Percentiles rank a stretch among this genome's conserved stretches.
These are phyloP conservation scores for Agrotis ipsilon DNA, from an alignment of 2,888 invertebrate genomes.

Conservation along the genomic window DNA sequence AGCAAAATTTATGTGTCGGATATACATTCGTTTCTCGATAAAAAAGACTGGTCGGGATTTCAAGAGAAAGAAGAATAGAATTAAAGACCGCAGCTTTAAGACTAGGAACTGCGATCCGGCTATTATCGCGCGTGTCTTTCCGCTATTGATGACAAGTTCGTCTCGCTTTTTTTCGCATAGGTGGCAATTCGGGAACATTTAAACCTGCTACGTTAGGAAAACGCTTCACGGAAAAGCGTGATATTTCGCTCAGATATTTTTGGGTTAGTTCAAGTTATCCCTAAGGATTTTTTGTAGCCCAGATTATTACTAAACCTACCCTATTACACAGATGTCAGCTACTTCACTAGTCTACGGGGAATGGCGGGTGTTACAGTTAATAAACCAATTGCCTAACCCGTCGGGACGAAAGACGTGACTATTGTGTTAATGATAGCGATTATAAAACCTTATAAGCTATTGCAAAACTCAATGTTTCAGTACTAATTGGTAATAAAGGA, in stretches of 20 bases:
- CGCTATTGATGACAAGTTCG: neutral
- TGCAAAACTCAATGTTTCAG: slow-evolving; percentile 37
- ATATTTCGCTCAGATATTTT: slow-evolving; percentile 1
- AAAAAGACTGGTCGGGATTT: neutral
- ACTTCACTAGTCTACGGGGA: slow-evolving; percentile 32
- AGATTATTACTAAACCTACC: slow-evolving; percentile 7
- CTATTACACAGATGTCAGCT: slow-evolving; percentile 14
- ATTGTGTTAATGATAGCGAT: slow-evolving; percentile 32
- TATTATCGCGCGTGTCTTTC: slow-evolving; percentile 19
- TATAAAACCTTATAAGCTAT: slow-evolving; percentile 43
- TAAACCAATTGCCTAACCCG: slow-evolving; percentile 38
- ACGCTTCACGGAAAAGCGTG: slow-evolving; percentile 7
- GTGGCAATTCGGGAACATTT: slow-evolving; percentile 21
- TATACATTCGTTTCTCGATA: neutral
- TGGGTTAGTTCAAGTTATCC: neutral
- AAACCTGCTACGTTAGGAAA: slow-evolving; percentile 12
- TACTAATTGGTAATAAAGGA: slow-evolving; percentile 47
- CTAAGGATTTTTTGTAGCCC: neutral
- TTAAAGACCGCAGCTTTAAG: neutral
- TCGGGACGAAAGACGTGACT: slow-evolving; percentile 31
- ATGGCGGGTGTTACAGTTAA: slow-evolving; percentile 33
- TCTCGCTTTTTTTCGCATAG: slow-evolving; percentile 6
- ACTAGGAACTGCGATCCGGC: neutral
- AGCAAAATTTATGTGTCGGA: neutral
- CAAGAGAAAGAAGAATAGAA: slow-evolving; percentile 1